Evolutionary conservation across 2,888 invertebrate species (phyloP), one percentile per base, ranked within the genome.

Genomic region (Drosophila neutralis): DNA sequence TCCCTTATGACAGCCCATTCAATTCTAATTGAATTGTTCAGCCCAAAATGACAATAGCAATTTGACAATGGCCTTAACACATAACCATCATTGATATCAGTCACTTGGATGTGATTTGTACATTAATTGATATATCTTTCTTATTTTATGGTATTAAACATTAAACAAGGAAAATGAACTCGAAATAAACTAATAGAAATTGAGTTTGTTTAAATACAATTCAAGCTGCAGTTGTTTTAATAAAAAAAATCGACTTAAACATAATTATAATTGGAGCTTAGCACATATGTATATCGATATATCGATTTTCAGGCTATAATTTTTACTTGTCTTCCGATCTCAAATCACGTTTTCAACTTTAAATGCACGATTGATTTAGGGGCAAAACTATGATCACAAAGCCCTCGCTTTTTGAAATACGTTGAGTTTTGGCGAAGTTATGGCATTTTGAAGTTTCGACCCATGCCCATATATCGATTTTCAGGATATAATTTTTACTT

Each of bases 21-120:
- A 70, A 48, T 56, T 74, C 59, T 77, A 87, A 89, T 83, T 83
- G 89, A 87, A 83, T 83, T 77, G 69, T 48, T 59, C 51, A 53
- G 40, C 52, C 35, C 58, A 35, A 62, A 56, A 53, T 45, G 67
- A 42, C 53, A 52, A 56, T 51, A 52, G 53, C 66, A 58, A 52
- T 58, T 63, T 24, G 36, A 38, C 54, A 56, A 56, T 61, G 62
- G 35, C 51, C 40, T 18, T 15, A 59, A 54, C 59, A 27, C 52
- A 54, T 35, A 38, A 35, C 69, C 48, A 51, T 18, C 15, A 35
- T 10, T 51, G 40, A 51, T 35, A 66, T 65, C 67, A 21, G 21
- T 35, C 53, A 36, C 35, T 36, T n/a, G 8, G n/a, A 51, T 21
- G 21, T 10, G 21, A 21, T 35, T 51, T 51, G n/a, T 13, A 15